A percentile compares a stretch with the other conserved stretches of the same genome.
Conservation (phyloP, 2,888 invertebrate species). For the Brassicogethes aeneus region DNA sequence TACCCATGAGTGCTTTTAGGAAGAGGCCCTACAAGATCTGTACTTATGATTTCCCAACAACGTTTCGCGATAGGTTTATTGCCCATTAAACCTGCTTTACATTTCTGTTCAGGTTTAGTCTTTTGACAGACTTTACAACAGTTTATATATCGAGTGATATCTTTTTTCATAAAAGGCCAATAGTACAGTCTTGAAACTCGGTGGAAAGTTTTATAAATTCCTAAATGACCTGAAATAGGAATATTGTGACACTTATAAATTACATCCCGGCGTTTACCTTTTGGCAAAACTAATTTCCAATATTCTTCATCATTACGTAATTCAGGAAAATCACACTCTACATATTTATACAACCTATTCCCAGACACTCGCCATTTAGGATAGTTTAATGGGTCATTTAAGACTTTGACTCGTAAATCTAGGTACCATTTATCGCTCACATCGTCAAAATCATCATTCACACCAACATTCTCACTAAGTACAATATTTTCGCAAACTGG, state of each 20-base stretch:
- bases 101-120: not conserved
- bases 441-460: not conserved
- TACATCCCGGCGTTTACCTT: too few species aligned
- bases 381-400: conserved; percentile 5
- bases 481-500: not conserved
- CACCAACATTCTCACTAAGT: too few species aligned
- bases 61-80: not conserved
- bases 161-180: conserved; percentile 7
- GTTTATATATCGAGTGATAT: conserved; percentile 1
- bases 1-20: conserved; percentile 5
- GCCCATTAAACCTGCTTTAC: not conserved
- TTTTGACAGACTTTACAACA: too few species aligned
- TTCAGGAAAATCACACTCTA: too few species aligned
- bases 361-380: too few species aligned
- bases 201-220: too few species aligned
- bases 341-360: too few species aligned
- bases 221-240: too few species aligned
- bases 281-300: too few species aligned
- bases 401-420: conserved; percentile 1
- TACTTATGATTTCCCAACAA: not conserved
- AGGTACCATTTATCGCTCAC: conserved; percentile 3
- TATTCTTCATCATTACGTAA: too few species aligned
- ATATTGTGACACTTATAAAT: too few species aligned
- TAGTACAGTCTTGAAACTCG: conserved; percentile 4
- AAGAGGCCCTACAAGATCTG: conserved; percentile 4